Evolutionary conservation across 2,888 invertebrate species (phyloP), one percentile per base, ranked within the genome.

Genomic region (Scaptomyza caliginosa): DNA sequence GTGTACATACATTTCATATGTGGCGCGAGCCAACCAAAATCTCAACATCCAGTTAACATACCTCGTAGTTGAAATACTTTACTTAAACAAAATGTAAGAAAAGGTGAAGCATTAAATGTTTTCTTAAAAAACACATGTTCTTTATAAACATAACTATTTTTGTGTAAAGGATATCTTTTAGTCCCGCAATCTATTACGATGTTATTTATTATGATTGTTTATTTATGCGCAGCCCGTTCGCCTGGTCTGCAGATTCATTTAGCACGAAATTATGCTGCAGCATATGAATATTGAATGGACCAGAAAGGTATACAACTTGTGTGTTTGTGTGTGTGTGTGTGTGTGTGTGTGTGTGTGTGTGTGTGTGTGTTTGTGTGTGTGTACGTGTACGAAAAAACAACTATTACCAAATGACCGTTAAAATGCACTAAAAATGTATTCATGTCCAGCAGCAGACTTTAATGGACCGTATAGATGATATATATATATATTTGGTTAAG

Each of bases 231-330:
- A 48, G 39, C 28, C 42, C 49, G 45, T 60, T 57, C 43, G 40
- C 38, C 45, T 13, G 36, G 13, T 36, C 54, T 67, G 62, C 56
- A 51, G 62, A 54, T 58, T 71, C 62, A 57, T 57, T 71, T 57
- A 40, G 50, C 28, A 21, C 30, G 28, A 67, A 67, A 71, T 71
- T 71, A 71, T 71, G 67, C 71, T 62, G 72, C 71, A 58, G 63
- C 54, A 57, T 55, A 71, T 71, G 67, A 71, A 71, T 72, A 71
- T 72, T 71, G 56, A 50, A 71, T 67, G 62, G 19, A 17, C 23
- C 23, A 24, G 28, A 19, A 13, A 49, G 39, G 43, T 28, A 13
- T 26, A 19, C 11, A 42, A 24, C 5, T 4, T 50, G 48, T 19
- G 39, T 17, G n/a, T n/a, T n/a, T n/a, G n/a, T n/a, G n/a, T n/a